A percentile compares a stretch with the other conserved stretches of the same genome.
phyloP scores from a whole-genome alignment of 1,140 invertebrate genomes.

The Drosophila tropicalis region DNA sequence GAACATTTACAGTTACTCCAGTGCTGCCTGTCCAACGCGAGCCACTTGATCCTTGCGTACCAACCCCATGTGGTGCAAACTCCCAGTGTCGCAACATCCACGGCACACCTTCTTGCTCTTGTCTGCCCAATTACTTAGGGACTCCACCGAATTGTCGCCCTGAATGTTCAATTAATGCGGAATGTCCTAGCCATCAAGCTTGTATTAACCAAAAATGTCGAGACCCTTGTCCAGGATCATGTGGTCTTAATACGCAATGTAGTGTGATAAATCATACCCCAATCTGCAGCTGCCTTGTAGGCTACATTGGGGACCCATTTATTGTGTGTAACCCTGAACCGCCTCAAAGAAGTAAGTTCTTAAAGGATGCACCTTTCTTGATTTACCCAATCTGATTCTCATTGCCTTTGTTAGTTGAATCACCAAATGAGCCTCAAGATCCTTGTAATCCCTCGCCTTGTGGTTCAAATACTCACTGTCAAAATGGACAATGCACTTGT shows the following conservation, averaged over 20 bases:
- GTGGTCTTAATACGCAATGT: slow-evolving; percentile 91
- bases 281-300: slow-evolving; percentile 89
- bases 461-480: slow-evolving; percentile 84
- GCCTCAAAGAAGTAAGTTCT: slow-evolving; percentile 64
- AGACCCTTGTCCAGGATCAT: slow-evolving; percentile 91
- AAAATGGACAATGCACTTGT: slow-evolving; percentile 71
- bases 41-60: slow-evolving; percentile 88
- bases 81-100: slow-evolving; percentile 89
- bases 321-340: slow-evolving; percentile 84
- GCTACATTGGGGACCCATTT: slow-evolving; percentile 91
- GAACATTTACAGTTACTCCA: slow-evolving; percentile 47
- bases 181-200: slow-evolving; percentile 91
- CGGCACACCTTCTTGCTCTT: slow-evolving; percentile 91
- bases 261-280: slow-evolving; percentile 93
- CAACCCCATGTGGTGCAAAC: slow-evolving; percentile 93
- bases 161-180: slow-evolving; percentile 92
- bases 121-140: slow-evolving; percentile 89
- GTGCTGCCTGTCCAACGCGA: slow-evolving; percentile 58
- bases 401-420: slow-evolving; percentile 51
- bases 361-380: not conserved
- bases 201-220: slow-evolving; percentile 92
- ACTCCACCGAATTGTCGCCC: slow-evolving; percentile 91
- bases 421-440: slow-evolving; percentile 76
- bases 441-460: slow-evolving; percentile 91
- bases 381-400: not conserved